Conservation (phyloP, 2,888 invertebrate genomes). For the Watsonalla cultraria region DNA sequence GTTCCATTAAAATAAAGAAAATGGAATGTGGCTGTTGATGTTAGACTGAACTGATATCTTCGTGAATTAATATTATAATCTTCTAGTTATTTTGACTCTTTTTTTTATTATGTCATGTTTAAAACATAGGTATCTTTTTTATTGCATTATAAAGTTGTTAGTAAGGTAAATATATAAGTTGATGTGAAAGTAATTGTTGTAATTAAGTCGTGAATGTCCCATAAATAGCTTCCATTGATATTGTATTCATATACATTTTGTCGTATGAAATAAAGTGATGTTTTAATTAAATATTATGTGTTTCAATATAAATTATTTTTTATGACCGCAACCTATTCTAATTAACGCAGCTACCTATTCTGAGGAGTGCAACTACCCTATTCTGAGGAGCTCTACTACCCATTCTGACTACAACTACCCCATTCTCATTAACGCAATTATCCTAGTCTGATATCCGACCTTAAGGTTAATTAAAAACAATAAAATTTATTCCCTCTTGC, state of each 20-base stretch:
- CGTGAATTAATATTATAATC: slow-evolving; percentile 19
- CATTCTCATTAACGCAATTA: too few species aligned
- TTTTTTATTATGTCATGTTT: slow-evolving; percentile 15
- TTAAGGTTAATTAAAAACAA: too few species aligned
- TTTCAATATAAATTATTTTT: too few species aligned
- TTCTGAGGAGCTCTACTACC: too few species aligned
- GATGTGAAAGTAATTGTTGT: slow-evolving; percentile 21
- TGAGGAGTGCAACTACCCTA: too few species aligned
- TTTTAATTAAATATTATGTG: slow-evolving; percentile 31
- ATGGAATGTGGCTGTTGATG: slow-evolving; percentile 47
- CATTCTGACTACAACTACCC: too few species aligned
- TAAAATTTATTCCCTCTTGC: too few species aligned
- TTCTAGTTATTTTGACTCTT: slow-evolving; percentile 23
- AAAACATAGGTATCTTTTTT: slow-evolving; percentile 11
- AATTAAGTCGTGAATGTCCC: slow-evolving; percentile 47
- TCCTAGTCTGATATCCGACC: too few species aligned
- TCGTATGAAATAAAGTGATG: slow-evolving; percentile 60
- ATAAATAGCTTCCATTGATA: slow-evolving; percentile 68
- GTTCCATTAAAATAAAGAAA: slow-evolving; percentile 31
- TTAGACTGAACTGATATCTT: slow-evolving; percentile 54
- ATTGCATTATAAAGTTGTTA: slow-evolving; percentile 14
- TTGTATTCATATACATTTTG: slow-evolving; percentile 66
- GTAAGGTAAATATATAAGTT: slow-evolving; percentile 13
- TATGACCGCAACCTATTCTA: too few species aligned
- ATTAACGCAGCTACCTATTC: too few species aligned